These are phyloP conservation scores for Paramormyrops kingsleyae DNA, from an alignment of 2,113 vertebrate genomes.

Conservation along the genomic window DNA sequence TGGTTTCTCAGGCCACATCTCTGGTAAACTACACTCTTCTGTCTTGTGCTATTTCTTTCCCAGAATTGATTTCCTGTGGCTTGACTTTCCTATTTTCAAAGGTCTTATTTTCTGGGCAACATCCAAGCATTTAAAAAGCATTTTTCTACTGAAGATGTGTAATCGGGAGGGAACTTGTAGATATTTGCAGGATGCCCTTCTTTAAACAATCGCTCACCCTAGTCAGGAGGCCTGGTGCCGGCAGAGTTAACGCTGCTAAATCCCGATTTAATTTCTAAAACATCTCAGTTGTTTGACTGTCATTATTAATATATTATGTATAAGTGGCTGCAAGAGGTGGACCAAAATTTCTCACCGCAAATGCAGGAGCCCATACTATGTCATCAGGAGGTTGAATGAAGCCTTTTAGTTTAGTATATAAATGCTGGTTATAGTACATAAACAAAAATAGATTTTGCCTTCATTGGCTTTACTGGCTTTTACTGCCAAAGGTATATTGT, in stretches of 20 bases:
- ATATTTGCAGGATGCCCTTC: not conserved
- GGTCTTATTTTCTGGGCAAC: not conserved
- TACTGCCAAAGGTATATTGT: not conserved
- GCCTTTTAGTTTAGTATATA: not conserved
- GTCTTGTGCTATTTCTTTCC: not conserved
- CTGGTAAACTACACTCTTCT: too few species aligned
- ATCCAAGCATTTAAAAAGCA: not conserved
- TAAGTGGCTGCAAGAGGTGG: not conserved
- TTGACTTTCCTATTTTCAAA: not conserved
- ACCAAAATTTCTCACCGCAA: not conserved
- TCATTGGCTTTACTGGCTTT: not conserved
- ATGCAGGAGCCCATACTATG: not conserved
- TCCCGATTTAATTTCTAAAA: not conserved
- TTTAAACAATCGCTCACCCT: not conserved
- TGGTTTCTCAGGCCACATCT: not conserved
- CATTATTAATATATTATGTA: not conserved
- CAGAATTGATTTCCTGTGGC: not conserved
- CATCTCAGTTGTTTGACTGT: not conserved
- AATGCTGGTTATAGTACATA: not conserved
- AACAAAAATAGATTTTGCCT: not conserved
- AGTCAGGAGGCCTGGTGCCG: not conserved
- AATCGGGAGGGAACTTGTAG: not conserved
- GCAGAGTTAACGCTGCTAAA: not conserved
- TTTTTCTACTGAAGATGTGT: not conserved
- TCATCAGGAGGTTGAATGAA: not conserved